Percentiles rank a stretch among this genome's conserved stretches.
Evolutionary conservation across 2,797 vertebrate species (phyloP).

Genomic region (Octomys mimax): DNA sequence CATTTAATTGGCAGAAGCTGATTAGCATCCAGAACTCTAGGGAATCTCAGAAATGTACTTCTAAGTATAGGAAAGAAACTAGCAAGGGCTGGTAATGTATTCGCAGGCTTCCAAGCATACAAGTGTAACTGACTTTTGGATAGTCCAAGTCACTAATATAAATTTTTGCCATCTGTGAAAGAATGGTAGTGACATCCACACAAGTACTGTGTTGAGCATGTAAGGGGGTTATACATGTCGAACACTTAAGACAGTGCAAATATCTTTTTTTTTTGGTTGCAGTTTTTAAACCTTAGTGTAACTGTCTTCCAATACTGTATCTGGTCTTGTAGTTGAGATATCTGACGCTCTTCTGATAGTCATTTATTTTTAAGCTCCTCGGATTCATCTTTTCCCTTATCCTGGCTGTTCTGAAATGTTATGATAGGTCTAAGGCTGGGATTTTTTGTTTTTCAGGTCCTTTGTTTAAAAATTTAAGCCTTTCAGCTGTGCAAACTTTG

Average conservation of each 20-base stretch:
- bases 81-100: neutral
- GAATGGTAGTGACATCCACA: neutral
- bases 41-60: neutral
- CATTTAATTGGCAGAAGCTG: constrained; percentile 33
- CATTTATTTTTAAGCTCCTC: neutral
- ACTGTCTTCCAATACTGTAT: neutral
- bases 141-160: neutral
- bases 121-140: neutral
- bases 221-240: neutral
- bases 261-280: neutral
- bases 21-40: constrained; percentile 37
- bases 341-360: neutral
- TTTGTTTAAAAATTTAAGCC: neutral
- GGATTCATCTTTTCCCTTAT: neutral
- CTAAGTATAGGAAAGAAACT: neutral
- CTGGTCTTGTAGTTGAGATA: neutral
- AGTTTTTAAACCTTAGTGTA: neutral
- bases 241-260: neutral
- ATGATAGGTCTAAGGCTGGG: neutral
- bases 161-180: neutral
- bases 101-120: neutral
- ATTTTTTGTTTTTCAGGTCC: neutral
- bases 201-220: neutral
- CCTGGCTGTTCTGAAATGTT: neutral
- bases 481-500: neutral